Evolutionary conservation across 2,888 invertebrate genomes (phyloP).

Genomic region (Ophion ventricosus): DNA sequence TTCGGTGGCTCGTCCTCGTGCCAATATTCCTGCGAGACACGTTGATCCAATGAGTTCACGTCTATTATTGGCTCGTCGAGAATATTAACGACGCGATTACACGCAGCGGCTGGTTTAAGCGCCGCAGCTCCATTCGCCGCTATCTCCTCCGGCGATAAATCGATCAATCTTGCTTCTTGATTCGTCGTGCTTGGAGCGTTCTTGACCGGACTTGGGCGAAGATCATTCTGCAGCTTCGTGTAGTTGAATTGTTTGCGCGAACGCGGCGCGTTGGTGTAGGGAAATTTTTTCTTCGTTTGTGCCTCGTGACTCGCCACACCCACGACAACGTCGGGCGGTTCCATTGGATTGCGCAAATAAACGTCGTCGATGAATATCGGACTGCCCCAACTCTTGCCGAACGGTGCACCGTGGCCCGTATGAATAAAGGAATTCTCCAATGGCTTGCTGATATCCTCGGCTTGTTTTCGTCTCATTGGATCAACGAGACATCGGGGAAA

Average conservation of each 20-base stretch:
- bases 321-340: constrained; percentile 87
- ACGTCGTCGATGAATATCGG: constrained; percentile 91
- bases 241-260: constrained; percentile 91
- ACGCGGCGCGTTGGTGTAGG: constrained; percentile 78
- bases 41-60: constrained; percentile 50
- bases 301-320: constrained; percentile 82
- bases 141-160: constrained; percentile 87
- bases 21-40: constrained; percentile 72
- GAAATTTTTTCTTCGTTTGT: constrained; percentile 83
- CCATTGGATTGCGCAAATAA: constrained; percentile 90
- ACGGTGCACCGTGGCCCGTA: constrained; percentile 90
- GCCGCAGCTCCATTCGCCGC: constrained; percentile 72
- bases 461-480: constrained; percentile 87
- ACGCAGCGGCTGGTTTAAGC: constrained; percentile 59
- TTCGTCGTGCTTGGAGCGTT: constrained; percentile 76
- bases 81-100: constrained; percentile 79
- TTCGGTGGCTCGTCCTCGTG: constrained; percentile 76
- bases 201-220: constrained; percentile 79
- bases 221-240: constrained; percentile 91
- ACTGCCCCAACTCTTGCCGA: constrained; percentile 93
- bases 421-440: constrained; percentile 93
- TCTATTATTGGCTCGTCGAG: constrained; percentile 81
- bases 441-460: constrained; percentile 91
- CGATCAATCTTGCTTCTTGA: constrained; percentile 90
- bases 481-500: constrained; percentile 93